Conservation (phyloP, 37 sponge, comb jelly and placozoan species). For the Halisarca cf. caerulea region DNA sequence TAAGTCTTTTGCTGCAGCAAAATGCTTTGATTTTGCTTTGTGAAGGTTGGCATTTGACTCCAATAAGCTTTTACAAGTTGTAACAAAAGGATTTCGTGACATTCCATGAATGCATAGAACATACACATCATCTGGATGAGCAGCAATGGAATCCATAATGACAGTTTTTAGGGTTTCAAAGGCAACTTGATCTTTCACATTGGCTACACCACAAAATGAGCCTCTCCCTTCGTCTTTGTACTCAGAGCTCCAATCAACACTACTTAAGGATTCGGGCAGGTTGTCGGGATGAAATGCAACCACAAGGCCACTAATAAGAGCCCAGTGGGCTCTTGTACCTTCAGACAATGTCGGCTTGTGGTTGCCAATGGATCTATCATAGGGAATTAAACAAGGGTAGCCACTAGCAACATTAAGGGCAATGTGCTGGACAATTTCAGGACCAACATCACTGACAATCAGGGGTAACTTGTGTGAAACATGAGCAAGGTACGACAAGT, state of each 20-base stretch:
- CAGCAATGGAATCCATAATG: background rate
- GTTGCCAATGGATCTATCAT: conserved; percentile 11
- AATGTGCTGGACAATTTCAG: background rate
- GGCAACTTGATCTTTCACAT: background rate
- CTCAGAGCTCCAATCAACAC: background rate
- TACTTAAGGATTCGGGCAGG: background rate
- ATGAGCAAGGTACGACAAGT: background rate
- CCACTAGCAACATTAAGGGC: background rate
- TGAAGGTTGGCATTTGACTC: conserved; percentile 18
- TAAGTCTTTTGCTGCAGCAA: background rate
- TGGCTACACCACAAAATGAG: background rate
- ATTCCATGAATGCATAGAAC: conserved; percentile 9
- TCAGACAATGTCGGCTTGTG: background rate
- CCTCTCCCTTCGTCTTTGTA: background rate
- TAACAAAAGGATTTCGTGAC: conserved; percentile 14
- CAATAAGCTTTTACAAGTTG: background rate
- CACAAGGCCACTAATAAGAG: conserved; percentile 3
- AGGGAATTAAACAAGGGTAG: conserved; percentile 4
- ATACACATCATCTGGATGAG: background rate
- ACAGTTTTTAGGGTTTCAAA: background rate
- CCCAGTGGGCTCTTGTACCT: conserved; percentile 33
- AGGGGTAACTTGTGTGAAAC: background rate
- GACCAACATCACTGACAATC: background rate
- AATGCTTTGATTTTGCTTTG: background rate
- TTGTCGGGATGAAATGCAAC: background rate